Base-by-base conservation (phyloP, 1,140 invertebrate species). In the Drosophila repletoides region DNA sequence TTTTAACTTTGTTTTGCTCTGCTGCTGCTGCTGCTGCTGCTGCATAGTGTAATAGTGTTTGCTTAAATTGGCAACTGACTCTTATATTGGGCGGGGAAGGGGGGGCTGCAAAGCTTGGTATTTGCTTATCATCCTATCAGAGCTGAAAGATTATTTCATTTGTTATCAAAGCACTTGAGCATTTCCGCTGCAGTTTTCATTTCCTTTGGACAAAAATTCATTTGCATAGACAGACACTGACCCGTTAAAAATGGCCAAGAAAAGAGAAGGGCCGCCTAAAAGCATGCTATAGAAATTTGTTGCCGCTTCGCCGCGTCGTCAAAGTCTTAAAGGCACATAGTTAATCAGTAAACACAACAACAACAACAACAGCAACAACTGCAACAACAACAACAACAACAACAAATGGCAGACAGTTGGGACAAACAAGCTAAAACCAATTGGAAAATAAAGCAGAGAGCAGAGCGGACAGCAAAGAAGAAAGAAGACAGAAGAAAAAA, bases 331-430 rank as follows among this genome's bases (percentile, higher is more conserved):
- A 51, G 67, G 56, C 41, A 41, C 41, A 55, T 21, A 52, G 40
- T 64, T 81, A 76, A 81, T 72, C 70, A 69, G 69, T 31, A 29
- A 63, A 61, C 66, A 51, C 31, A 53, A 51, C 59, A 21, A 41
- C 45, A 46, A 31, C 24, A 14, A 24, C n/a, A n/a, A n/a, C n/a
- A n/a, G n/a, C n/a, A n/a, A n/a, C n/a, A n/a, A n/a, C n/a, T n/a
- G n/a, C n/a, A n/a, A 51, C 31, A 53, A 51, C 59, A 21, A 41
- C 45, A 46, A 31, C 24, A 14, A 24, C n/a, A 31, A 71, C 43
- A 17, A 19, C 45, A 63, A 53, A 61, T 24, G 59, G 28, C 49
- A 53, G 48, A 36, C 33, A 19, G 19, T 22, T 45, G 14, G 15
- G 3, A n/a, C 15, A 22, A 36, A 55, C 17, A 41, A 48, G 46